Base-by-base conservation (phyloP, 2,888 invertebrate species). In the Hedychridium roseum region DNA sequence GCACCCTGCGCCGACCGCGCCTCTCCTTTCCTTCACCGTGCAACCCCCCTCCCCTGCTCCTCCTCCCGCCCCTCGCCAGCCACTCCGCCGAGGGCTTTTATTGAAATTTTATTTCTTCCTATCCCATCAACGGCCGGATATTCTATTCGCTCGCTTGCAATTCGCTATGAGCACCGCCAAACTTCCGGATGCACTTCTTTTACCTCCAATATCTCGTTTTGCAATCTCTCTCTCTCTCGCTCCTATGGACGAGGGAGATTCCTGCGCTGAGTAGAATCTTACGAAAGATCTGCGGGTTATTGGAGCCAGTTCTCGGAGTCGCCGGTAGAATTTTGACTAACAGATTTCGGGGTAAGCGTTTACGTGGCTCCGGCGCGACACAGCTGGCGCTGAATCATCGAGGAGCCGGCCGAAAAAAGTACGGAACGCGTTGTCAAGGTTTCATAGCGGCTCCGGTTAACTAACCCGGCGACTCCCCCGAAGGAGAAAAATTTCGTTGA, bases 381-480 rank as follows among this genome's bases (percentile, higher is more conserved):
- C 69, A 71, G 71, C 70, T 70, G 70, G 61, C 57, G 69, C 59
- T 71, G 71, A 71, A 71, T 71, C 71, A 71, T 71, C 64, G 44
- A 4, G 7, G 11, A n/a, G 17, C 21, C 21, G n/a, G 18, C 3
- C n/a, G 4, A 43, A n/a, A 23, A 23, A 51, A 40, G 45, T 38
- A 9, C 23, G 15, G 6, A 9, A 26, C n/a, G 49, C 58, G 64
- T 63, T 60, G 58, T 57, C 60, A 57, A 41, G 57, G 62, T 56
- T 63, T 60, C 63, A 17, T 28, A 48, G 45, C 51, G 45, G 52
- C 50, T 63, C 48, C 62, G 40, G 43, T 21, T 49, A 49, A 57
- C 54, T 60, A 63, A 64, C 57, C 61, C 60, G 43, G 45, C 35
- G 41, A 6, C 23, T 37, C 26, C 32, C 43, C 28, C 34, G 34